Evolutionary conservation across 2,888 invertebrate species (phyloP).

Genomic region (Tigriopus californicus): DNA sequence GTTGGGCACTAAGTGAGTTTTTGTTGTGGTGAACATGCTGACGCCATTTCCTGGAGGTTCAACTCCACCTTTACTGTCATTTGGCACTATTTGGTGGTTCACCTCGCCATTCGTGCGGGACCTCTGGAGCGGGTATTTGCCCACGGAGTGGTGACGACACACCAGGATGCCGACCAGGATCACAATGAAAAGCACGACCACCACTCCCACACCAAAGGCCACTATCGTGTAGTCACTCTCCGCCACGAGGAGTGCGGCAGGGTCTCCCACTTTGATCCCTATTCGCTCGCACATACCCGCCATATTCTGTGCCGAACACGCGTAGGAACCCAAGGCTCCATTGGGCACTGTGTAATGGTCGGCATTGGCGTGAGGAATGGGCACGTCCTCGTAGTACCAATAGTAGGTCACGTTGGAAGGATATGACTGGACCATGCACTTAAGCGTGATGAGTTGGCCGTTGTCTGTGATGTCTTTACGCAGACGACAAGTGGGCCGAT

Average conservation of each 20-base stretch:
- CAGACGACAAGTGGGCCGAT: neutral
- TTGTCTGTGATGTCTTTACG: neutral
- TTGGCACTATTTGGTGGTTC: too few species aligned
- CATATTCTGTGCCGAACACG: neutral
- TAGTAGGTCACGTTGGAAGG: constrained; percentile 4
- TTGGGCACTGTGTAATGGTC: neutral
- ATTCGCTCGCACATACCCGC: neutral
- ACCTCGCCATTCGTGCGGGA: too few species aligned
- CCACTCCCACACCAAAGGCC: neutral
- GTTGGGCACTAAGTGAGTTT: too few species aligned
- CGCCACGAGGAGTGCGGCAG: neutral
- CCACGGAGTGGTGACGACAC: neutral
- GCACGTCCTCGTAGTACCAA: neutral
- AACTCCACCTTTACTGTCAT: too few species aligned
- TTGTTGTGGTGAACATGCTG: too few species aligned
- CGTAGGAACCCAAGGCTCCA: neutral
- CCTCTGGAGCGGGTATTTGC: neutral
- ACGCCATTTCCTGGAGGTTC: too few species aligned
- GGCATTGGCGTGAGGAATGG: neutral
- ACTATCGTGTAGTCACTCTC: neutral
- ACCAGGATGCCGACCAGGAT: neutral
- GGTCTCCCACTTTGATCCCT: neutral
- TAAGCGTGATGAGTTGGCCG: neutral
- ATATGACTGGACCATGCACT: neutral
- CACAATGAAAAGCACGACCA: neutral